Evolutionary conservation across 2,113 vertebrate genomes (phyloP).

Genomic region (Mionectes macconnelli): DNA sequence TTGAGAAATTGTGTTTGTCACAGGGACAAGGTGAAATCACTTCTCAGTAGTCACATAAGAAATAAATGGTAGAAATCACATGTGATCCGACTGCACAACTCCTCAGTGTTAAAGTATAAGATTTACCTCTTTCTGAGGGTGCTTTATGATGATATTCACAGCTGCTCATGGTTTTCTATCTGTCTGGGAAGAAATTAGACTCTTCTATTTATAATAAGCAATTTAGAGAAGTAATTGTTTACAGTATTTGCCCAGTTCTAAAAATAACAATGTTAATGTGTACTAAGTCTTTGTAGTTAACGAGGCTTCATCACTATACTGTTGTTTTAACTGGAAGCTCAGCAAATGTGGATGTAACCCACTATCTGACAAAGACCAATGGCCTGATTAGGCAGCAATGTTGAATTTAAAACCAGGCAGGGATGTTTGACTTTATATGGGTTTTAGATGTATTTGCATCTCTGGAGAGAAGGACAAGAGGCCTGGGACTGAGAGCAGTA

Average conservation of each 20-base stretch:
- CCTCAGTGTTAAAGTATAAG: neutral
- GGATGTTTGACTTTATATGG: conserved; percentile 53
- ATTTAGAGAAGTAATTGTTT: conserved; percentile 10
- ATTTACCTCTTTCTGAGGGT: neutral
- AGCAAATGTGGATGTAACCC: neutral
- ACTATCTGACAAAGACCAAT: conserved; percentile 23
- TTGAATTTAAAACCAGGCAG: conserved; percentile 47
- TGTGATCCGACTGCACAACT: neutral
- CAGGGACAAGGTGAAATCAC: neutral
- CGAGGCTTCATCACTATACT: neutral
- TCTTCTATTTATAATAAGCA: neutral
- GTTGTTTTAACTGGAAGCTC: conserved; percentile 25
- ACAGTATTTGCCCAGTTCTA: conserved; percentile 6
- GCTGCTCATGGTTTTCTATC: neutral
- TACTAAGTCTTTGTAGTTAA: conserved; percentile 24
- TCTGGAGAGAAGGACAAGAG: conserved; percentile 21
- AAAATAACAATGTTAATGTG: conserved; percentile 13
- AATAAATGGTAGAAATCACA: neutral
- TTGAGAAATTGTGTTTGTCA: neutral
- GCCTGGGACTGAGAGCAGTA: conserved; percentile 20
- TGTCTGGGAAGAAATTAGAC: neutral
- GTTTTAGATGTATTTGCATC: conserved; percentile 2
- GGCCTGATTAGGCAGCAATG: conserved; percentile 1
- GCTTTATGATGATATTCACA: neutral
- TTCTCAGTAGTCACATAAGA: neutral